phyloP scores from a whole-genome alignment of 1,140 invertebrate genomes.

The Polyergus mexicanus region DNA sequence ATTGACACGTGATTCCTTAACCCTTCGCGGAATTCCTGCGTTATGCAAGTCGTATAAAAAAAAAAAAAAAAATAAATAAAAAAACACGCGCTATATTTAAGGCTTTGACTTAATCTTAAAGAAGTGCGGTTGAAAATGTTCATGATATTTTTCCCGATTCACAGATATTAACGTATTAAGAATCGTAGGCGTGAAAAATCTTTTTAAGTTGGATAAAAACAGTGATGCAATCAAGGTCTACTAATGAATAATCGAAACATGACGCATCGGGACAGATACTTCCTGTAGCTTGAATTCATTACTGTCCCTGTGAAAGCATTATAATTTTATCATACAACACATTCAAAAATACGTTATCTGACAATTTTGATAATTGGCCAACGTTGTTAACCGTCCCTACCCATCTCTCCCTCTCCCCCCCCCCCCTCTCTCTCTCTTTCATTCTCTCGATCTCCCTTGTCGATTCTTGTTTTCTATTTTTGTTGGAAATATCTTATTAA shows the following conservation, averaged over 20 bases:
- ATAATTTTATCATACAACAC: constrained; percentile 6
- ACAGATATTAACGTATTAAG: constrained; percentile 25
- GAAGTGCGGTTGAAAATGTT: background rate
- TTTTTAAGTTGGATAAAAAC: constrained; percentile 47
- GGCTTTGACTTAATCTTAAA: background rate
- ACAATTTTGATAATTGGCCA: background rate
- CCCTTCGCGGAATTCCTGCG: constrained; percentile 10
- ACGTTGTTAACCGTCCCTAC: background rate
- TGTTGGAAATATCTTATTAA: background rate
- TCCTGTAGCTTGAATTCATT: background rate
- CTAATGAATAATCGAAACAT: constrained; percentile 12
- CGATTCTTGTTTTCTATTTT: background rate
- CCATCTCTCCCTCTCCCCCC: no score
- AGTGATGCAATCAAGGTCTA: constrained; percentile 32
- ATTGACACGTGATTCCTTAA: constrained; percentile 33
- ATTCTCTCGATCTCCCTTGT: no score
- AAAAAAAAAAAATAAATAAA: no score
- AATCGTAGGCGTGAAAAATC: background rate
- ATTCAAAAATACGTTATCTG: constrained; percentile 17
- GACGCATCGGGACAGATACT: constrained; percentile 23
- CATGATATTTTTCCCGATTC: background rate
- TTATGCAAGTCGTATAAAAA: constrained; percentile 12
- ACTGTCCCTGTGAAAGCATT: background rate
- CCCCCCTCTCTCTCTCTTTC: no score
- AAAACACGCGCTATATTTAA: no score